Conservation (phyloP, 2,888 invertebrate species). For the Erebia epiphron region DNA sequence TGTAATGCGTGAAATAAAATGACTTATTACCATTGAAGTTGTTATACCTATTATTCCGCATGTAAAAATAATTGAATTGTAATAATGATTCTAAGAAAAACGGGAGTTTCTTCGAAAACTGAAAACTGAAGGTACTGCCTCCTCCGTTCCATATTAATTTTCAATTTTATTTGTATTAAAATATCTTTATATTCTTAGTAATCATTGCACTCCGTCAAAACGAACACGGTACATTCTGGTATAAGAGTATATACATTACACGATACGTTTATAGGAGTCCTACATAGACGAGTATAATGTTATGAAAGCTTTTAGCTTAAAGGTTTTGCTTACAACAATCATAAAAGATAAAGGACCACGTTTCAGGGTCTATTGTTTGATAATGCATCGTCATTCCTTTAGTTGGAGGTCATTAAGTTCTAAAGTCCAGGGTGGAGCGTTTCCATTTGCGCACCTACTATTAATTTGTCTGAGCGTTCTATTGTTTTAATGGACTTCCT, state of each 20-base stretch:
- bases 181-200: not conserved
- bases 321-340: conserved; percentile 70
- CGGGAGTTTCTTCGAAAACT: too few species aligned
- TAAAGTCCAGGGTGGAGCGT: conserved; percentile 56
- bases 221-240: too few species aligned
- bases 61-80: too few species aligned
- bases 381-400: conserved; percentile 68
- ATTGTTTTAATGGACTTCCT: conserved; percentile 53
- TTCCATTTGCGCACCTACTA: conserved; percentile 54
- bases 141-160: too few species aligned
- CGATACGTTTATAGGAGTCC: too few species aligned
- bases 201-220: not conserved
- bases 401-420: conserved; percentile 66
- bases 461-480: conserved; percentile 48
- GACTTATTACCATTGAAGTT: too few species aligned
- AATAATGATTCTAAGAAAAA: too few species aligned
- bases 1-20: too few species aligned
- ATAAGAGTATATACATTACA: too few species aligned
- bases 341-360: conserved; percentile 66
- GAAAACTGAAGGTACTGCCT: too few species aligned
- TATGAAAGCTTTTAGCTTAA: conserved; percentile 61
- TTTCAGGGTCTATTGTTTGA: conserved; percentile 66
- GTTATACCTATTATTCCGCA: too few species aligned
- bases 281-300: not conserved
- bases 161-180: not conserved